Base-by-base conservation (phyloP, 37 sponge, comb jelly and placozoan species). In the Beroe ovata region DNA sequence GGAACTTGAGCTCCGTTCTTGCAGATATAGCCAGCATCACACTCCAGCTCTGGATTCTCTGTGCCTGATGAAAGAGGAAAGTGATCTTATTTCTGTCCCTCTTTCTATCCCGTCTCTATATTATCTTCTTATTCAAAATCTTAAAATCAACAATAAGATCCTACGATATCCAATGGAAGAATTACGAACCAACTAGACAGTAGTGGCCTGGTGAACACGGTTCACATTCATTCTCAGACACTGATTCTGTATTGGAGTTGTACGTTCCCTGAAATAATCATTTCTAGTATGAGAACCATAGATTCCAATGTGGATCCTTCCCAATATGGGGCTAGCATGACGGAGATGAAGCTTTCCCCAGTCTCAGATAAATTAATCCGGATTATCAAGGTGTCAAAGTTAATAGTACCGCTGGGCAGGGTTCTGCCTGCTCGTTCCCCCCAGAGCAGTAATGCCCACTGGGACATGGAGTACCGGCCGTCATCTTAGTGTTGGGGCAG, bases 11-110 rank as follows among this genome's bases (percentile, higher is more conserved):
- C 62, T 30, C 91, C 64, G 64, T 21, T 29, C 38, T 18, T 22
- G 29, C 91, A 91, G 3, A 91, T 14, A 90, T 59, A 63, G 0
- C 91, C 91, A 32, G 77, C 91, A 28, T 59, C n/a, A 37, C 91
- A 91, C 26, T 91, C 6, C 26, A 66, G 69, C 2, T 14, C 16
- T 18, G 69, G 69, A 33, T 29, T 66, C 16, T 66, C 69, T 30
- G 69, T 66, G 16, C 69, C 69, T 66, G 69, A 20, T 16, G 6
- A 47, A 18, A n/a, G n/a, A n/a, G n/a, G n/a, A n/a, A n/a, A n/a
- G n/a, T n/a, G n/a, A n/a, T n/a, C n/a, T n/a, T n/a, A n/a, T n/a
- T n/a, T n/a, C n/a, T n/a, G n/a, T n/a, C n/a, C n/a, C n/a, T n/a
- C n/a, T n/a, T n/a, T n/a, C n/a, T n/a, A n/a, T n/a, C n/a, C n/a